Evolutionary conservation across 2,888 invertebrate species (phyloP), one percentile per base, ranked within the genome.

Genomic region (Trichogramma evanescens): DNA sequence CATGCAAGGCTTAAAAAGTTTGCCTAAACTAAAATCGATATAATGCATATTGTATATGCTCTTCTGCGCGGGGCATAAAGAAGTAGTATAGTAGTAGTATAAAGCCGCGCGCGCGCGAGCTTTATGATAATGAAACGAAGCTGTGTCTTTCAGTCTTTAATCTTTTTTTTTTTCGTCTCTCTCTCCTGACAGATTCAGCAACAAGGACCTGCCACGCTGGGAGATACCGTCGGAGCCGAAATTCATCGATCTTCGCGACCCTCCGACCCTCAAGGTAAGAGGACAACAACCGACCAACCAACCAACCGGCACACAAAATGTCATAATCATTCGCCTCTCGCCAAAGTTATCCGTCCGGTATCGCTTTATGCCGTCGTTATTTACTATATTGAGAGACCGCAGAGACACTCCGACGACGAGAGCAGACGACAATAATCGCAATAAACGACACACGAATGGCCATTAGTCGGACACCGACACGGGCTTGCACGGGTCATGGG

Each of bases 181-280:
- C 9, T 6, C 6, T 8, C 9, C 10, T 1, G 9, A 50, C 57
- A 67, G 69, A 50, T 63, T 67, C 59, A 6, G 26, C 8, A 55
- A 58, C n/a, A 7, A 10, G 42, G 59, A 58, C n/a, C 57, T 62
- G 40, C 56, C 66, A 4, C 73, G 76, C 4, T 71, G 60, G 65
- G 76, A 76, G 62, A 72, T 75, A 13, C 66, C 71, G 1, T 62
- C 71, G 9, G 57, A 58, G 41, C 70, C 72, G 53, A 56, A 59
- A 54, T 75, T 73, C 63, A 69, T 74, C 69, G 78, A 80, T 65
- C 72, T 80, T 46, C 72, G 78, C 57, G 73, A 79, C 39, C 81
- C 81, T 38, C 74, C 77, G 10, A 58, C 56, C 55, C 69, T 79
- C 40, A 81, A 80, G 78, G 79, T 80, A 69, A 73, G 72, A 69